These are phyloP conservation scores for Heliconius ethilla DNA, from an alignment of 2,888 invertebrate genomes.

Conservation along the genomic window DNA sequence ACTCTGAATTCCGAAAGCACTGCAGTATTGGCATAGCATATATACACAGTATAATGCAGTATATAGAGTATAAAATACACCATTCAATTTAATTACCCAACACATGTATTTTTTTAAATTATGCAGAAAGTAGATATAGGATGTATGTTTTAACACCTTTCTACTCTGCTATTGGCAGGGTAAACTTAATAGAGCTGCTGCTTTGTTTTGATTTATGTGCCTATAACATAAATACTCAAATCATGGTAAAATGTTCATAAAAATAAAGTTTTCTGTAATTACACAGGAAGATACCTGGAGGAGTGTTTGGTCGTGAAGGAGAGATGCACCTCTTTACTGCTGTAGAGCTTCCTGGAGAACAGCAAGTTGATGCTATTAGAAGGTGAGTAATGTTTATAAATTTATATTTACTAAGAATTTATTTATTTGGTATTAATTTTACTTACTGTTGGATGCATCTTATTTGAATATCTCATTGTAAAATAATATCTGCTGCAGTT, in stretches of 20 bases:
- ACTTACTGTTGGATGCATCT: neutral
- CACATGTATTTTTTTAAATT: no score
- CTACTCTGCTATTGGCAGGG: no score
- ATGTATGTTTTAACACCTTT: no score
- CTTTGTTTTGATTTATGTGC: neutral
- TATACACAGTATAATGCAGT: no score
- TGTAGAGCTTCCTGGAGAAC: constrained; percentile 90
- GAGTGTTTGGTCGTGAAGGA: constrained; percentile 95
- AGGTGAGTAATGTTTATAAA: constrained; percentile 80
- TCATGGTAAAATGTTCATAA: neutral
- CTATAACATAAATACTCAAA: neutral
- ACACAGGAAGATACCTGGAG: constrained; percentile 94
- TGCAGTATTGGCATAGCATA: no score
- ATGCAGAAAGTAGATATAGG: no score
- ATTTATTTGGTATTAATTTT: neutral
- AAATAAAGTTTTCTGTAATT: neutral
- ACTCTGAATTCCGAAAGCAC: no score
- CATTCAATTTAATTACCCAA: no score
- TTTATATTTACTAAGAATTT: neutral
- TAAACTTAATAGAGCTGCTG: neutral
- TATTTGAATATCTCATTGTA: no score
- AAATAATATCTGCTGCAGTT: no score
- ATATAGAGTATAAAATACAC: no score
- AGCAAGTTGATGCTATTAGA: constrained; percentile 95
- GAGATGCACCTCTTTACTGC: constrained; percentile 95